Evolutionary conservation across 2,797 vertebrate genomes (phyloP).

Genomic region (Halcyon badia): DNA sequence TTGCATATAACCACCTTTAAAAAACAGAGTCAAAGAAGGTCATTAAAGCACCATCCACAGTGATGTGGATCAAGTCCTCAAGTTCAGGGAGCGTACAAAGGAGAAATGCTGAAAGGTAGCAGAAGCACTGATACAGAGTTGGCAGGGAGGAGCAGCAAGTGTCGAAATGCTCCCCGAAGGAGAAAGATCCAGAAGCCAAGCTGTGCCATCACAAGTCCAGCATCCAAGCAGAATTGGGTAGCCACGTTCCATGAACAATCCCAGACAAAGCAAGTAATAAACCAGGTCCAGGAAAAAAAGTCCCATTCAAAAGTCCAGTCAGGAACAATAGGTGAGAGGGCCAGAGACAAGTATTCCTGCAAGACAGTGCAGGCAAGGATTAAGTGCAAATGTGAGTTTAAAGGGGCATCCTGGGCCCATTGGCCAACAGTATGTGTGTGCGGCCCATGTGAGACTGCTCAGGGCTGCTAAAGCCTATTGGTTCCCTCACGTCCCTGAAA

Average conservation of each 20-base stretch:
- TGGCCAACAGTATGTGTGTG: not conserved
- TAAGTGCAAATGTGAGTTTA: not conserved
- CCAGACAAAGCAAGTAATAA: not conserved
- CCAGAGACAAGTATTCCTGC: not conserved
- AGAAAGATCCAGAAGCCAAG: not conserved
- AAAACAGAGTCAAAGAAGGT: not conserved
- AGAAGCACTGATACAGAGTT: not conserved
- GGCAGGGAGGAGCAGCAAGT: not conserved
- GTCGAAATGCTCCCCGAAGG: not conserved
- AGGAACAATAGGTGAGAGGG: not conserved
- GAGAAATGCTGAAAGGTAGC: not conserved
- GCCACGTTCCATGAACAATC: not conserved
- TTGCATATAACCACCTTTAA: not conserved
- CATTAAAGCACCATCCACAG: not conserved
- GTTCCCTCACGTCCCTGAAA: not conserved
- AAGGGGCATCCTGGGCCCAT: not conserved
- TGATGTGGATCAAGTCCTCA: accelerated
- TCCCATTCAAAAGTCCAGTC: not conserved
- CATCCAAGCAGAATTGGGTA: not conserved
- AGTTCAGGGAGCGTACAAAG: not conserved
- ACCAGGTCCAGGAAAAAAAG: not conserved
- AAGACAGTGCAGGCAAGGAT: not conserved
- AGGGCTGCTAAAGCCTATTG: not conserved
- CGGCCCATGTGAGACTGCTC: not conserved
- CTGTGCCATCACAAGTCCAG: not conserved